These are phyloP conservation scores for Linnaemya tessellans DNA, from an alignment of 2,888 invertebrate species.

Conservation along the genomic window DNA sequence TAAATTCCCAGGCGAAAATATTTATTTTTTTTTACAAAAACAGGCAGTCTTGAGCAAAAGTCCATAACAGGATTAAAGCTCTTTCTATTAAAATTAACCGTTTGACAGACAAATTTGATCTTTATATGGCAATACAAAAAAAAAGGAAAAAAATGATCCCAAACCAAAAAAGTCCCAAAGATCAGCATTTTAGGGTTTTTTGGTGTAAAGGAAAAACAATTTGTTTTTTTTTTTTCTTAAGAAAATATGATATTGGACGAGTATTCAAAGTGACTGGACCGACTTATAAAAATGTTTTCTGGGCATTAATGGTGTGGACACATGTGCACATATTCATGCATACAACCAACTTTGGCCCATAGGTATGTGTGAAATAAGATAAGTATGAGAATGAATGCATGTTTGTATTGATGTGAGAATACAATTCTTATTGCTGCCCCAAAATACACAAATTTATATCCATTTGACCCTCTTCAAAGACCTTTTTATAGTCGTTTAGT, in stretches of 20 bases:
- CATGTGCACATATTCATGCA: slow-evolving; percentile 39
- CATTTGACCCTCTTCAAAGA: slow-evolving; percentile 84
- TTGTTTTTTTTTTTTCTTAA: no score
- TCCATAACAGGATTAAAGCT: neutral
- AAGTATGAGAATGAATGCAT: slow-evolving; percentile 51
- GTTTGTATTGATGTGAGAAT: slow-evolving; percentile 38
- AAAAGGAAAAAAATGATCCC: neutral
- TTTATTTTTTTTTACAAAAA: no score
- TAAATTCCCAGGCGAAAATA: no score
- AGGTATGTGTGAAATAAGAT: slow-evolving; percentile 65
- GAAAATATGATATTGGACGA: neutral
- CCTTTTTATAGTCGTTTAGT: slow-evolving; percentile 82
- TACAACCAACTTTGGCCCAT: slow-evolving; percentile 48
- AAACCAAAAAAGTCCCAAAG: neutral
- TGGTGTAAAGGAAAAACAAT: neutral
- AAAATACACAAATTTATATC: slow-evolving; percentile 83
- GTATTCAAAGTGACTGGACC: neutral
- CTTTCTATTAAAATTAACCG: neutral
- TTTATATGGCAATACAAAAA: no score
- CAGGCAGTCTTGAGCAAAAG: neutral
- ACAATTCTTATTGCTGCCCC: slow-evolving; percentile 64
- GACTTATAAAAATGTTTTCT: slow-evolving; percentile 13
- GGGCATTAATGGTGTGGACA: slow-evolving; percentile 26
- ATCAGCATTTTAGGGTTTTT: neutral
- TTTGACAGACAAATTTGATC: no score